Conservation (phyloP, 2,888 invertebrate species). For the Gandaritis pyraliata region DNA sequence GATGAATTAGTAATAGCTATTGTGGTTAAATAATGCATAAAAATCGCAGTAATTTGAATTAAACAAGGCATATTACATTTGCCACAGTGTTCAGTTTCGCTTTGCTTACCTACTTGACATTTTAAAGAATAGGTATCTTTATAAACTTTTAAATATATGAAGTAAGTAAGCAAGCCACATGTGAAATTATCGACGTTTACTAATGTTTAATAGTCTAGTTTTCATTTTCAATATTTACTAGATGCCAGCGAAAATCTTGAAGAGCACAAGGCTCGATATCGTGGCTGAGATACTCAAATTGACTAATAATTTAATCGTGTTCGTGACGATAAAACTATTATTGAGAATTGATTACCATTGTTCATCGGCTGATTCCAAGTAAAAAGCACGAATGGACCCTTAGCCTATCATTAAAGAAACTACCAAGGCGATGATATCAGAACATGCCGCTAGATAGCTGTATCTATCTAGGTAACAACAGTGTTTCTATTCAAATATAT, state of each 20-base stretch:
- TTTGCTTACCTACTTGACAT: background rate
- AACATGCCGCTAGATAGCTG: constrained; percentile 43
- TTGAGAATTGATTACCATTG: constrained; percentile 57
- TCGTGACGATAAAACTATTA: constrained; percentile 61
- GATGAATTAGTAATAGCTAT: background rate
- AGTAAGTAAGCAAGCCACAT: no score
- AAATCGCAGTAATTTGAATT: constrained; percentile 14
- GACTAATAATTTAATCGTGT: constrained; percentile 53
- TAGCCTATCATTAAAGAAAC: constrained; percentile 52
- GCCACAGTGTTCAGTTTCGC: constrained; percentile 3
- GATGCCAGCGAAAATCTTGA: constrained; percentile 34
- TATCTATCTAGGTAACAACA: constrained; percentile 3
- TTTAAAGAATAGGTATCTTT: background rate
- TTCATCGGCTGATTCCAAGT: constrained; percentile 50
- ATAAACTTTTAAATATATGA: no score
- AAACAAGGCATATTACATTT: constrained; percentile 2
- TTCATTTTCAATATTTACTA: no score
- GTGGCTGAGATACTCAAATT: constrained; percentile 36
- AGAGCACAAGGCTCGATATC: constrained; percentile 40
- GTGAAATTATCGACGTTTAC: no score
- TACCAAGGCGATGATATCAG: constrained; percentile 26
- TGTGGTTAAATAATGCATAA: background rate
- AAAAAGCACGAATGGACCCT: constrained; percentile 48
- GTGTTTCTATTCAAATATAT: constrained; percentile 4
- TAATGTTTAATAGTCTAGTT: no score